Percentiles rank a stretch among this genome's conserved stretches.
phyloP scores from a whole-genome alignment of 2,113 vertebrate genomes.

The Thinocorus orbignyianus region DNA sequence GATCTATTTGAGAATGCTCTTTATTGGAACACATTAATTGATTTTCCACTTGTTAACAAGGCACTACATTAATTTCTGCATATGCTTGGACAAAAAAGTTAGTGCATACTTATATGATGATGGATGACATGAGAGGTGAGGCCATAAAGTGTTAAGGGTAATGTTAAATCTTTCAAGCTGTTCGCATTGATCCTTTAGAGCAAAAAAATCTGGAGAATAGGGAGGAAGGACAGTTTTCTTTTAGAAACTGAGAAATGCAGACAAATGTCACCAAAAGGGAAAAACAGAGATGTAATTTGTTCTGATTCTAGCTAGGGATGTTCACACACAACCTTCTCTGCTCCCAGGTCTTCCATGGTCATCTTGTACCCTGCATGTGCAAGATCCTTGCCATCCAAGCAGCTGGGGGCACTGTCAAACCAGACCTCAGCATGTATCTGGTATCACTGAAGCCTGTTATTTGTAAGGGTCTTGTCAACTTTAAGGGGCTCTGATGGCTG shows the following conservation, averaged over 20 bases:
- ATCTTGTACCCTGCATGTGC: fast-evolving
- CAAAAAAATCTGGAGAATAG: neutral
- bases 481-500: fast-evolving
- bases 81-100: neutral
- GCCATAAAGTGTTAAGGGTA: neutral
- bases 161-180: neutral
- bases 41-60: neutral
- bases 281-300: neutral
- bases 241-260: neutral
- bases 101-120: neutral
- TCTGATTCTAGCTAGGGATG: neutral
- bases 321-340: fast-evolving
- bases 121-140: neutral
- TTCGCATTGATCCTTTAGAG: neutral
- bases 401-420: neutral
- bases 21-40: neutral
- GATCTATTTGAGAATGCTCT: neutral
- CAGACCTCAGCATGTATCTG: neutral
- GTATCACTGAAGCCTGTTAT: neutral
- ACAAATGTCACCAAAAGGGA: neutral
- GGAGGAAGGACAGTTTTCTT: neutral
- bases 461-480: neutral
- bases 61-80: neutral
- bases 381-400: neutral
- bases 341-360: fast-evolving